Base-by-base conservation (phyloP, 2,888 invertebrate genomes). In the Synergus gifuensis region DNA sequence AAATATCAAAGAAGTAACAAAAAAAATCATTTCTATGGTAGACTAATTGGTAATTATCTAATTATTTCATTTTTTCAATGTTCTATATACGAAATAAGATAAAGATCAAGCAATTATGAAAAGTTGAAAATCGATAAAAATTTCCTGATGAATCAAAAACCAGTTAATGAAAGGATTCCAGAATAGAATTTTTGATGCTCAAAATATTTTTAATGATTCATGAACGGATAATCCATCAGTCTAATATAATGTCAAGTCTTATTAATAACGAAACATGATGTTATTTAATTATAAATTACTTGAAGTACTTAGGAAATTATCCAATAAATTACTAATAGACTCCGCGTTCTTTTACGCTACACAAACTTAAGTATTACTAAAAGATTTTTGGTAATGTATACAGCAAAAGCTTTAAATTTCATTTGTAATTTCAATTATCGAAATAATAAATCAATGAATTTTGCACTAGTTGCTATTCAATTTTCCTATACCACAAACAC, bases 21-120 rank as follows among this genome's bases (percentile, higher is more conserved):
- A 79, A 58, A 67, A 80, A 58, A 78, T 83, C 22, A 82, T 82
- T 66, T 76, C 78, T 49, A 76, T 84, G n/a, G 14, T 49, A 36
- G 83, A 84, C 22, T 82, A 64, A 77, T 64, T 62, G 46, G 63
- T 79, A 76, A 58, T 49, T 22, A 69, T 64, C 67, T 42, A 69
- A 63, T 66, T 73, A 7, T 9, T 28, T 22, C 22, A 22, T 69
- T 69, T 9, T 9, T 16, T 12, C 46, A 16, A 5, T 54, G 8
- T 54, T 54, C n/a, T 8, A n/a, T 49, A 16, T 54, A n/a, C 0
- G 54, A 54, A n/a, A 54, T 54, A 54, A 54, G 54, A 7, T 1
- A n/a, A n/a, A n/a, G 9, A 3, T 54, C 9, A 9, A 1, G n/a
- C 1, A 54, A 54, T 60, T 1, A 11, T 18, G 5, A 60, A 60